Evolutionary conservation across 2,113 vertebrate genomes (phyloP).

Genomic region (Phalacrocorax aristotelis): DNA sequence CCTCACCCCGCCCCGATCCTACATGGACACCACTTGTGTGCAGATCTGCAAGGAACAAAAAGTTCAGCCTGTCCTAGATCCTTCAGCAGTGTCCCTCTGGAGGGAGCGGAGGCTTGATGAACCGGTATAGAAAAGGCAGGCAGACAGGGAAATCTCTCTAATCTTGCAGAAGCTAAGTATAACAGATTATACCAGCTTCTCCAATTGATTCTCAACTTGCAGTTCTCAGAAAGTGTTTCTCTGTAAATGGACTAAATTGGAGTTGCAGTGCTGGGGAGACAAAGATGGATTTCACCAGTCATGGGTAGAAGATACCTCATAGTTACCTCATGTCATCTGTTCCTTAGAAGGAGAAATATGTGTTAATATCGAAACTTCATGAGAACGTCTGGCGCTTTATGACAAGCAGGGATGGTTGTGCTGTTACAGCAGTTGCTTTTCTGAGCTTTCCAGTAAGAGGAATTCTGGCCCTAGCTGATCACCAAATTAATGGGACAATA

Average conservation of each 20-base stretch:
- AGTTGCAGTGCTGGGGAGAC: background rate
- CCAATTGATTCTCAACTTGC: background rate
- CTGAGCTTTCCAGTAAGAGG: background rate
- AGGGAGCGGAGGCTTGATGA: background rate
- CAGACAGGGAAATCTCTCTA: background rate
- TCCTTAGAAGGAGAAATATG: background rate
- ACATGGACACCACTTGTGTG: background rate
- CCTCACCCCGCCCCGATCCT: accelerated
- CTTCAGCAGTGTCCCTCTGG: background rate
- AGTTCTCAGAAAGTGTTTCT: background rate
- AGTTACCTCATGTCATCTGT: background rate
- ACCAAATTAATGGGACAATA: background rate
- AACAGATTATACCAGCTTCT: background rate
- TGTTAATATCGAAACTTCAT: background rate
- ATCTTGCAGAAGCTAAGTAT: background rate
- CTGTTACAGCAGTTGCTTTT: background rate
- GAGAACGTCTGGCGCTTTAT: background rate
- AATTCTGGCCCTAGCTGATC: background rate
- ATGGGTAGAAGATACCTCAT: background rate
- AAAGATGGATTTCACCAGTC: background rate
- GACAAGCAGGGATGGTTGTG: background rate
- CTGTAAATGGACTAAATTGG: background rate
- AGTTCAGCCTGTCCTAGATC: background rate
- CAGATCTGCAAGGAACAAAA: background rate
- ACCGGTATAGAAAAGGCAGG: background rate